These are phyloP conservation scores for Mylabris sibirica DNA, from an alignment of 2,888 invertebrate genomes.

Conservation along the genomic window DNA sequence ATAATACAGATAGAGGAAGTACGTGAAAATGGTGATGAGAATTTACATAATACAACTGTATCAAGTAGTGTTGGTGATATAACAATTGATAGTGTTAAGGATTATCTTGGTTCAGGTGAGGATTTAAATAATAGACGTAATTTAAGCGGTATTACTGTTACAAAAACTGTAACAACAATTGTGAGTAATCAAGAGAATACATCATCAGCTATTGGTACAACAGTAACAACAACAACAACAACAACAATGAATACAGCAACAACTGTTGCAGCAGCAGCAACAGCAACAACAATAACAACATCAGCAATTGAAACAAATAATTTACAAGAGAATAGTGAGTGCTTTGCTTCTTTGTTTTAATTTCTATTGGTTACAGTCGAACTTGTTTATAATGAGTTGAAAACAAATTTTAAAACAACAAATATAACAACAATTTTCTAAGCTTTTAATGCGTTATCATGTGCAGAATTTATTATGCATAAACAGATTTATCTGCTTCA, in stretches of 20 bases:
- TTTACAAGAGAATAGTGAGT: slow-evolving; percentile 66
- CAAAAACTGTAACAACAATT: slow-evolving; percentile 69
- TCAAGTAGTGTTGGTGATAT: slow-evolving; percentile 82
- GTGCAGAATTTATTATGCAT: too few relatives aligned
- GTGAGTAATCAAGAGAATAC: slow-evolving; percentile 57
- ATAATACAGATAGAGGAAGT: slow-evolving; percentile 51
- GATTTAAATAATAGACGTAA: slow-evolving; percentile 55
- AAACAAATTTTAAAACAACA: too few relatives aligned
- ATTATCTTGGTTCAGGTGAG: slow-evolving; percentile 71
- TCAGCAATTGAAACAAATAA: slow-evolving; percentile 32
- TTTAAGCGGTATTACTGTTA: slow-evolving; percentile 61
- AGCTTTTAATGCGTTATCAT: too few relatives aligned
- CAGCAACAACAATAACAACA: slow-evolving; percentile 36
- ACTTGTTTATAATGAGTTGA: too few relatives aligned
- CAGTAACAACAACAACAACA: slow-evolving; percentile 36
- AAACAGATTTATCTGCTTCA: too few relatives aligned
- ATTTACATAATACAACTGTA: slow-evolving; percentile 62
- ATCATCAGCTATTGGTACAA: slow-evolving; percentile 40
- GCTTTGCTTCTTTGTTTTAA: slow-evolving; percentile 37
- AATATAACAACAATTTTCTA: too few relatives aligned
- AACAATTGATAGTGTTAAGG: slow-evolving; percentile 92
- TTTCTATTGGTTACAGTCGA: too few relatives aligned
- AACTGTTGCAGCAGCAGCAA: slow-evolving; percentile 35
- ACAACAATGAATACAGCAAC: slow-evolving; percentile 38
- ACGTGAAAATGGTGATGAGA: slow-evolving; percentile 63